A percentile compares a stretch with the other conserved stretches of the same genome.
phyloP scores from a whole-genome alignment of 2,888 invertebrate genomes.

The Drosophila picticornis region DNA sequence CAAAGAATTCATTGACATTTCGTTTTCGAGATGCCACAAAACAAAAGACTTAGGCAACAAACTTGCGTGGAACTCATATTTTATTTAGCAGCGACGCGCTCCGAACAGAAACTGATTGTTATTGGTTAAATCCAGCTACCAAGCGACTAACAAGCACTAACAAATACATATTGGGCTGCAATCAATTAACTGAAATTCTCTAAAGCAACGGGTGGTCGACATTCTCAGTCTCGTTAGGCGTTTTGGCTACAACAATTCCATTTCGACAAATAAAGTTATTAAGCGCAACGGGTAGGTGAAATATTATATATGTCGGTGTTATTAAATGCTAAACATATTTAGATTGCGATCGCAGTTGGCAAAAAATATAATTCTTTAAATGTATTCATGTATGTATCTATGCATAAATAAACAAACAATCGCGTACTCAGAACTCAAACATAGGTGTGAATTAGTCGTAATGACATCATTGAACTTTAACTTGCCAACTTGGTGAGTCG shows the following conservation, averaged over 20 bases:
- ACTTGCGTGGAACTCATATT: constrained; percentile 77
- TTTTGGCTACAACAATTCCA: constrained; percentile 49
- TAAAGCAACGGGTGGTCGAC: constrained; percentile 67
- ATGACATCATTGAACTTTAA: constrained; percentile 81
- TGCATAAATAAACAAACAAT: constrained; percentile 39
- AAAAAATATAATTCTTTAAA: constrained; percentile 17
- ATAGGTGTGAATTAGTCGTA: constrained; percentile 81
- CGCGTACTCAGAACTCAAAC: constrained; percentile 73
- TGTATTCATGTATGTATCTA: constrained; percentile 28
- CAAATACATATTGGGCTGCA: constrained; percentile 52
- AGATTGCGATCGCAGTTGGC: constrained; percentile 59
- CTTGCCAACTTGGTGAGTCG: constrained; percentile 65
- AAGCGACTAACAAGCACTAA: constrained; percentile 50
- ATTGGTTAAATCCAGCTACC: constrained; percentile 39
- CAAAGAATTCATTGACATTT: constrained; percentile 73
- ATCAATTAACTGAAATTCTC: constrained; percentile 70
- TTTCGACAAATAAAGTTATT: constrained; percentile 77
- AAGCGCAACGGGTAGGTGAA: constrained; percentile 46
- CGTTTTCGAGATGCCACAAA: constrained; percentile 9
- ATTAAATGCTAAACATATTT: constrained; percentile 60
- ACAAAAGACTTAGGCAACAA: constrained; percentile 70
- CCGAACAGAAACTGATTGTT: constrained; percentile 32
- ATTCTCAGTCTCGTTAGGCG: constrained; percentile 51
- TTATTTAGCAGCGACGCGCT: constrained; percentile 61
- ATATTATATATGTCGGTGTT: constrained; percentile 48